Conservation (phyloP, 2,797 vertebrate genomes). For the Chiroxiphia lanceolata region DNA sequence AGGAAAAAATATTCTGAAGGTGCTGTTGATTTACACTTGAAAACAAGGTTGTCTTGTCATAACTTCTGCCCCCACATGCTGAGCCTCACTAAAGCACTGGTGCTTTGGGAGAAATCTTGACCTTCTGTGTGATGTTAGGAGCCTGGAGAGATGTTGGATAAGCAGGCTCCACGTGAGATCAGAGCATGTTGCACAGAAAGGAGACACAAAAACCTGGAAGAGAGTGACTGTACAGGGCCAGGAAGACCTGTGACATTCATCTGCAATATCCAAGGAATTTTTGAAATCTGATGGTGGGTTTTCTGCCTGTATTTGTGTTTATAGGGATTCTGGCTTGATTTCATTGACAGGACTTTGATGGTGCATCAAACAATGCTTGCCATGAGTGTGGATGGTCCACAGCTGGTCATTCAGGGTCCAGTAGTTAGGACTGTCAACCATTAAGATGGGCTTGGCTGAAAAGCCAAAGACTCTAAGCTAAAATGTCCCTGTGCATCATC, state of each 20-base stretch:
- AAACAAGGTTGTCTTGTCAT: neutral
- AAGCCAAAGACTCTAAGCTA: neutral
- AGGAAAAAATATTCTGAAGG: neutral
- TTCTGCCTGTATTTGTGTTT: neutral
- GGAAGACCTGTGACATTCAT: neutral
- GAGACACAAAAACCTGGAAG: neutral
- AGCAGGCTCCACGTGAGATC: neutral
- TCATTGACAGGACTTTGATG: neutral
- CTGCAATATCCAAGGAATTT: accelerated
- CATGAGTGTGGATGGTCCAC: neutral
- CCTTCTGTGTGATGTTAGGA: neutral
- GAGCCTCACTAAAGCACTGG: neutral
- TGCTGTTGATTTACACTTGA: neutral
- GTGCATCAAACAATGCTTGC: neutral
- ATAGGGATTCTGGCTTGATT: neutral
- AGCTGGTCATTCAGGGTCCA: neutral
- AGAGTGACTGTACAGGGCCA: neutral
- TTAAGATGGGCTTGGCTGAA: neutral
- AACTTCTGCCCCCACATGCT: neutral
- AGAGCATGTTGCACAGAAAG: neutral
- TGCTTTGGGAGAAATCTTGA: neutral
- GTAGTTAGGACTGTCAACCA: neutral
- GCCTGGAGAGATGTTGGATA: neutral
- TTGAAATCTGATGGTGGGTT: neutral
- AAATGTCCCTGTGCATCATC: neutral